Percentiles rank a stretch among this genome's conserved stretches.
Evolutionary conservation across 2,113 vertebrate genomes (phyloP).

Genomic region (Entelurus aequoreus): DNA sequence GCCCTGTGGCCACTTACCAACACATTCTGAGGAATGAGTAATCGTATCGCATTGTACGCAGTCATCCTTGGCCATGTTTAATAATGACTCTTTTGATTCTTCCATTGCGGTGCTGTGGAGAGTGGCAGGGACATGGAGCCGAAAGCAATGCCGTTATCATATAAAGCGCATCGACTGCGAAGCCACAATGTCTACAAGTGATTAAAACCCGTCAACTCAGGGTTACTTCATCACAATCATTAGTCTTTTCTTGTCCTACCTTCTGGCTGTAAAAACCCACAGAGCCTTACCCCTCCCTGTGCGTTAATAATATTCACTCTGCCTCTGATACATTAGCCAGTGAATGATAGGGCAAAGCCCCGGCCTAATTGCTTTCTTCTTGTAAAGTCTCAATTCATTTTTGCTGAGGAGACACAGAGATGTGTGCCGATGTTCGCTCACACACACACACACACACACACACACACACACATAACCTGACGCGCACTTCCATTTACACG

Average conservation of each 20-base stretch:
- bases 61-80: conserved; percentile 48
- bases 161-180: conserved; percentile 57
- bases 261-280: conserved; percentile 65
- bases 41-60: conserved; percentile 40
- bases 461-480: conserved; percentile 11
- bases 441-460: conserved; percentile 29
- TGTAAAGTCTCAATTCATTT: conserved; percentile 74
- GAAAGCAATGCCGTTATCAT: conserved; percentile 55
- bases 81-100: conserved; percentile 56
- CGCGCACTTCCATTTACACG: conserved; percentile 41
- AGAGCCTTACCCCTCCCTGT: conserved; percentile 48
- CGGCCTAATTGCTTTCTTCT: conserved; percentile 74
- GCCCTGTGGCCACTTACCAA: conserved; percentile 12
- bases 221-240: conserved; percentile 68
- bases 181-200: conserved; percentile 66
- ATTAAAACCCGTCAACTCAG: conserved; percentile 70
- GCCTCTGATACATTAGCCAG: conserved; percentile 70
- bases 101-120: conserved; percentile 23
- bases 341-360: conserved; percentile 70
- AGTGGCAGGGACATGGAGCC: conserved; percentile 39
- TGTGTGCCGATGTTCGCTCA: conserved; percentile 40
- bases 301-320: conserved; percentile 67
- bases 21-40: conserved; percentile 43
- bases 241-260: conserved; percentile 65
- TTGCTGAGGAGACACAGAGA: conserved; percentile 65